A percentile compares a stretch with the other conserved stretches of the same genome.
Conservation (phyloP, 2,113 vertebrate genomes). For the Eonycteris spelaea region DNA sequence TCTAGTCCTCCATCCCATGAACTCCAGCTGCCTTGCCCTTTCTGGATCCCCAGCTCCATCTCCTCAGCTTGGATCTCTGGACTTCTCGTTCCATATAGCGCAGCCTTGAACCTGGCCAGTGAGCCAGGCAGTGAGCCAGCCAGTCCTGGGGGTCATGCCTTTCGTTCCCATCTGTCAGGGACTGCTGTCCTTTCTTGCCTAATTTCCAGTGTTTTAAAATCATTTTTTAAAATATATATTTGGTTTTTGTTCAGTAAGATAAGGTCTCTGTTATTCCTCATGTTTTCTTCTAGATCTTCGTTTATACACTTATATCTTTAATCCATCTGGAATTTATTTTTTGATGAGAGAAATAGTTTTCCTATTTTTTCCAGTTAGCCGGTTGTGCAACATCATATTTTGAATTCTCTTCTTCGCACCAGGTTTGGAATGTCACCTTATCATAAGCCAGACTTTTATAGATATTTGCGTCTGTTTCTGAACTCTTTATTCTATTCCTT, state of each 20-base stretch:
- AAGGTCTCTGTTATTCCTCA: neutral
- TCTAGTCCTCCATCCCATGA: neutral
- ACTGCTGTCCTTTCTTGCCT: neutral
- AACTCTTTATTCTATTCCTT: neutral
- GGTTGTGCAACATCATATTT: constrained; percentile 25
- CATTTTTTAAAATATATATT: neutral
- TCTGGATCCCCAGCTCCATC: neutral
- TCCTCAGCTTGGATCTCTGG: neutral
- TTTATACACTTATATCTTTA: constrained; percentile 23
- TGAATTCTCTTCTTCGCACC: constrained; percentile 26
- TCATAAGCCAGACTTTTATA: neutral
- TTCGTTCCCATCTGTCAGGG: neutral
- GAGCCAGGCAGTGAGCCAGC: neutral
- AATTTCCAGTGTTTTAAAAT: neutral
- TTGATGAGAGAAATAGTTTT: constrained; percentile 47
- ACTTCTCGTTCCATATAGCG: neutral
- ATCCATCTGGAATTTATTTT: constrained; percentile 59
- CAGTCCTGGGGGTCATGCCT: neutral
- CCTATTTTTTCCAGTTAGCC: constrained; percentile 27
- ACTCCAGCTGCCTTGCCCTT: neutral
- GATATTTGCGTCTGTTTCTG: constrained; percentile 23
- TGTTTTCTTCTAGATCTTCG: constrained; percentile 23
- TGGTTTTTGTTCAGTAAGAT: neutral
- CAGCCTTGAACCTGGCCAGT: neutral
- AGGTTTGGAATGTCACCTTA: constrained; percentile 7